Base-by-base conservation (phyloP, 1,140 invertebrate genomes). In the Drosophila pruinosa region DNA sequence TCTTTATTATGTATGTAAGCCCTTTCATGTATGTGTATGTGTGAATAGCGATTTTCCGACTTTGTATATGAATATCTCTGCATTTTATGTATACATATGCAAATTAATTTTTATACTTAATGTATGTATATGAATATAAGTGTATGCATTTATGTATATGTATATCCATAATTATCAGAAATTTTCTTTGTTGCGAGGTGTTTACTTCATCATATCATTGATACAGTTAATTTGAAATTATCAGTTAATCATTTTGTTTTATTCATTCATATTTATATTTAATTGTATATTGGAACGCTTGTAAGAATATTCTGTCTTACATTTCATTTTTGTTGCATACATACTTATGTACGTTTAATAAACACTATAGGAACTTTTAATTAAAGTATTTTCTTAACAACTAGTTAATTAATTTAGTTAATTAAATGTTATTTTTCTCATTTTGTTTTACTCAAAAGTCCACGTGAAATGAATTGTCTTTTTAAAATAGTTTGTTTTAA, bases 341-440 rank as follows among this genome's bases (percentile, higher is more conserved):
- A n/a, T n/a, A n/a, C n/a, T 36, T 34, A 45, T 7, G 26, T 7
- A 34, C 45, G 8, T 41, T 31, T 61, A 52, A 80, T 80, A 45
- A 77, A 72, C 69, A 68, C 79, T 82, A 81, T 82, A 82, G 79
- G 79, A 82, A 82, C 79, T 81, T 81, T 59, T 74, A 70, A 72
- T 63, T 75, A 67, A 78, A 58, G 61, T 73, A 72, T 45, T 57
- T 53, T 67, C 62, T 75, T 81, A 56, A 39, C 45, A 7, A 31
- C 53, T 72, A 54, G 10, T 58, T 57, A 50, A 28, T 63, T 10
- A 12, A 14, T 21, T 4, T 21, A 12, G 54, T 53, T 50, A 14
- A 12, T 56, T 12, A 19, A 34, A 63, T 43, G 3, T 26, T 22
- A 5, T 62, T 31, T 47, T 52, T 59, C 26, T 34, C 21, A 52